Percentiles rank a stretch among this genome's conserved stretches.
Conservation (phyloP, 2,797 vertebrate genomes). For the Phaenicophaeus curvirostris region DNA sequence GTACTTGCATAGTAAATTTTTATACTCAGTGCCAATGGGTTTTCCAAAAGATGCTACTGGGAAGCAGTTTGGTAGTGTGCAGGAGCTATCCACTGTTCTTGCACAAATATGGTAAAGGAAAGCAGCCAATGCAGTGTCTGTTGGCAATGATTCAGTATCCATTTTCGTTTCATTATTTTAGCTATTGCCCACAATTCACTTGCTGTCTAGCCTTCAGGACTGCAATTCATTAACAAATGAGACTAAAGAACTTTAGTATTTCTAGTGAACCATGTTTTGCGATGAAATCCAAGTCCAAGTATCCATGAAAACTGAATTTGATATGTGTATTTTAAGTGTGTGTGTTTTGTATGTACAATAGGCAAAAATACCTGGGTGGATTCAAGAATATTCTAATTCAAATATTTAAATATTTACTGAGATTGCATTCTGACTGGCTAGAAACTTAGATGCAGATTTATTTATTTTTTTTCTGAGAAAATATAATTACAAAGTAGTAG, state of each 20-base stretch:
- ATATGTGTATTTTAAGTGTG: background rate
- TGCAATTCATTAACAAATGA: background rate
- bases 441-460: background rate
- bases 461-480: background rate
- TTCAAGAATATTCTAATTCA: background rate
- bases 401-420: background rate
- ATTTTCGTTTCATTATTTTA: background rate
- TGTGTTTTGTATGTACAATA: background rate
- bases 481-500: background rate
- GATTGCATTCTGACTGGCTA: background rate
- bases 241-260: background rate
- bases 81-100: background rate
- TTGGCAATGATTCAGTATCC: background rate
- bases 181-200: background rate
- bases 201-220: background rate
- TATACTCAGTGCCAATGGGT: background rate
- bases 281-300: background rate
- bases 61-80: background rate
- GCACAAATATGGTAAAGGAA: background rate
- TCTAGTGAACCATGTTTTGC: background rate
- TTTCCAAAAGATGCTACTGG: background rate
- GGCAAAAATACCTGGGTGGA: background rate
- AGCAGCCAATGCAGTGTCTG: background rate
- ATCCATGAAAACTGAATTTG: background rate
- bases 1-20: background rate